phyloP scores from a whole-genome alignment of 2,888 invertebrate genomes.

The Hylaea fasciaria region DNA sequence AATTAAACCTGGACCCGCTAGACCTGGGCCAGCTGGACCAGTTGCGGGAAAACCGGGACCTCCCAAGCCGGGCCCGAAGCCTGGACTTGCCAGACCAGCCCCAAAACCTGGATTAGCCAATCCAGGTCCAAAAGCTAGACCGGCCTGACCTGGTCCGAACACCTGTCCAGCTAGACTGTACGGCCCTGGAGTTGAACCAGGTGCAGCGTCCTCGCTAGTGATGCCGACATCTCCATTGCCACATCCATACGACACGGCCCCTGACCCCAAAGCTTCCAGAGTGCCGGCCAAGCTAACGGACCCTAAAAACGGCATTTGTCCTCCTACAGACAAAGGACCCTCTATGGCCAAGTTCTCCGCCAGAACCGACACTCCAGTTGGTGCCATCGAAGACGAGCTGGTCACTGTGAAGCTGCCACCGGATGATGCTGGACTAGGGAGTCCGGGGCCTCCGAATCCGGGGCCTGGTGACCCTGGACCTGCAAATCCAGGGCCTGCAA shows the following conservation, averaged over 20 bases:
- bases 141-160: neutral
- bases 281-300: constrained; percentile 45
- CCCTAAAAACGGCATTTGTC: constrained; percentile 46
- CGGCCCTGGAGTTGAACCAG: constrained; percentile 7
- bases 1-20: neutral
- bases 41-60: neutral
- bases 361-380: constrained; percentile 45
- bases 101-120: neutral
- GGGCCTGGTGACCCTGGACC: constrained; percentile 1
- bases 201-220: constrained; percentile 24
- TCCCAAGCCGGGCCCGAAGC: constrained; percentile 1
- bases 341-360: constrained; percentile 49
- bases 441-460: neutral
- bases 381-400: constrained; percentile 43
- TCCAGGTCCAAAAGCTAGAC: neutral
- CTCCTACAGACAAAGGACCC: constrained; percentile 44
- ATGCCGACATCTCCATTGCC: constrained; percentile 42
- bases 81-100: neutral
- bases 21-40: constrained; percentile 2
- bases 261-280: constrained; percentile 39
- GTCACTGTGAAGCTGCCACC: constrained; percentile 41
- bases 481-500: neutral
- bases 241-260: constrained; percentile 45
- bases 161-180: constrained; percentile 22
- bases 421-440: constrained; percentile 8